Base-by-base conservation (phyloP, 1,140 invertebrate species). In the Octopus bimaculoides region DNA sequence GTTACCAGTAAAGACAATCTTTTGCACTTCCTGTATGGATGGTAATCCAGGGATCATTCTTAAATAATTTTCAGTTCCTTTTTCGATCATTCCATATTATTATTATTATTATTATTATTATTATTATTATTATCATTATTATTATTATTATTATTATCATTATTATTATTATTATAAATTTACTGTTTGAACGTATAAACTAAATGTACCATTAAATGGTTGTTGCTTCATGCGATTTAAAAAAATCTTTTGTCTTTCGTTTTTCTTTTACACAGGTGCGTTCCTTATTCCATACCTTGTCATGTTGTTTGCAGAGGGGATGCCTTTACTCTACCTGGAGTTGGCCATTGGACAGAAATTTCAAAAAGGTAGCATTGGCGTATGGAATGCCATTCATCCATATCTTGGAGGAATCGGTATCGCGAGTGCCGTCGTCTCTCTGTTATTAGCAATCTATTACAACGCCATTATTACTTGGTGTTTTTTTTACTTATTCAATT, bases 381-480 rank as follows among this genome's bases (percentile, higher is more conserved):
- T 85, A 1, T 87, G 85, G 86, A 87, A 87, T 75, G 80, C 82
- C 74, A 83, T 87, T 52, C 85, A 87, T 79, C 86, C 85, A 17
- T 81, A 85, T 53, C 80, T 87, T 20, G 87, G 84, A n/a, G 96
- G 97, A 81, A 95, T 98, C 55, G 97, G 97, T 55, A 97, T 97
- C 88, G 97, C 97, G 0, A 97, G 98, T 82, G 98, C 97, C 86
- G 93, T 99, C 81, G 96, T 98, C 83, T 97, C 97, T 88, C 93
- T 98, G 83, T 98, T 98, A 92, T 97, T 98, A 92, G 97, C 96
- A 55, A 97, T 98, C 93, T 98, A 98, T 90, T 99, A 99, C 91
- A 98, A 98, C 90, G 97, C 96, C 4, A 97, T 99, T 86, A 96
- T 99, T 80, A 96, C 96, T 66, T 98, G 97, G 96, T 96, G 96